Evolutionary conservation across 2,797 vertebrate genomes (phyloP).

Genomic region (Melanotaenia boesemani): DNA sequence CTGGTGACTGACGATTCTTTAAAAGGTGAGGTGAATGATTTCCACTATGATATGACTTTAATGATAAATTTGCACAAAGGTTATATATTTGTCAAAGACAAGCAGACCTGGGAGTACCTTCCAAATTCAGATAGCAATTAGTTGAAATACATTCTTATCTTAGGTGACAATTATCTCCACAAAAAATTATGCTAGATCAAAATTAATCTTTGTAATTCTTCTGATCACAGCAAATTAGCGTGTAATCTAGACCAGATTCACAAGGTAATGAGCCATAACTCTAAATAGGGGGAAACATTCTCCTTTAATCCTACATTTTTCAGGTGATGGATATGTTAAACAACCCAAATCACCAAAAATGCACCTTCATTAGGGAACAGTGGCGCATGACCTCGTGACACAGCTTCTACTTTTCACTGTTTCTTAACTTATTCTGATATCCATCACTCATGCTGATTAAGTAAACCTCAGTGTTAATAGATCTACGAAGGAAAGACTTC

Average conservation of each 20-base stretch:
- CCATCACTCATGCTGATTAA: constrained; percentile 66
- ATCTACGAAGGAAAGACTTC: constrained; percentile 44
- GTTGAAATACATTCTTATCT: neutral
- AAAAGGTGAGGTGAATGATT: constrained; percentile 32
- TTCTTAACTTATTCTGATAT: constrained; percentile 33
- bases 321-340: constrained; percentile 44
- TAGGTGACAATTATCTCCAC: neutral
- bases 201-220: neutral
- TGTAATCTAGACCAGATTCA: constrained; percentile 19
- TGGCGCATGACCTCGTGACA: constrained; percentile 49
- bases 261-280: constrained; percentile 38
- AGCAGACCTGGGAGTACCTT: too few species aligned
- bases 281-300: constrained; percentile 14
- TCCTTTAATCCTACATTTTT: constrained; percentile 36
- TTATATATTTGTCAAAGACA: neutral
- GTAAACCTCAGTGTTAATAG: constrained; percentile 52
- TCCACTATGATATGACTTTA: constrained; percentile 31
- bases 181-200: neutral
- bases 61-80: neutral
- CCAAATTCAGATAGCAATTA: neutral
- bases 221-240: neutral
- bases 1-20: constrained; percentile 31
- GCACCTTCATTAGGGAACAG: constrained; percentile 31
- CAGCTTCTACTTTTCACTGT: constrained; percentile 38
- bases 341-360: constrained; percentile 29